A percentile compares a stretch with the other conserved stretches of the same genome.
phyloP scores from a whole-genome alignment of 2,113 vertebrate genomes.

The Brachyhypopomus gauderio region DNA sequence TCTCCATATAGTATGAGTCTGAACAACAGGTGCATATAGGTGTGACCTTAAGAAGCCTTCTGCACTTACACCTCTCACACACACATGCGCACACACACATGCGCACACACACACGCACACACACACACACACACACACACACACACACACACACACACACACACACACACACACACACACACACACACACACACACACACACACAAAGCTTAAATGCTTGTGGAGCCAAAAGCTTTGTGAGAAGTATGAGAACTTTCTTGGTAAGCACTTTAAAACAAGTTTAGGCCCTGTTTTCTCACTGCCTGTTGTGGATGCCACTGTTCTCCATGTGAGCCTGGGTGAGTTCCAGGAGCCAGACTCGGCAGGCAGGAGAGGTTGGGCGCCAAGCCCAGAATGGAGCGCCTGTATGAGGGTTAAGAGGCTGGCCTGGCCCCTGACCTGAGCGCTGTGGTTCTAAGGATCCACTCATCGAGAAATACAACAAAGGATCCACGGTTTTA shows the following conservation, averaged over 20 bases:
- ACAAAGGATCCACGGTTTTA: constrained; percentile 43
- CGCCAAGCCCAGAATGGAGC: constrained; percentile 18
- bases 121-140: not conserved
- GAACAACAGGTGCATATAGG: constrained; percentile 27
- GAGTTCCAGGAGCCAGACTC: constrained; percentile 23
- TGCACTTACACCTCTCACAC: not conserved
- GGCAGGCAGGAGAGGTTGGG: constrained; percentile 13
- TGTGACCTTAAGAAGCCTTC: constrained; percentile 31
- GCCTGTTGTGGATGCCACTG: constrained; percentile 14
- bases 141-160: not conserved
- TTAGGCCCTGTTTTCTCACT: constrained; percentile 27
- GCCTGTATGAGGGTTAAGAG: constrained; percentile 14
- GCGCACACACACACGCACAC: no score
- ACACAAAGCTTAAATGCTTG: not conserved
- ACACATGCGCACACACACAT: not conserved
- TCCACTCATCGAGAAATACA: constrained; percentile 41
- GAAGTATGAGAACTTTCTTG: not conserved
- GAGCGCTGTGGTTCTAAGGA: constrained; percentile 35
- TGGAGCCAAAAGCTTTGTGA: not conserved
- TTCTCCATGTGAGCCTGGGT: constrained; percentile 1
- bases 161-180: not conserved
- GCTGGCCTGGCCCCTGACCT: not conserved
- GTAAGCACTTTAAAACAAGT: not conserved
- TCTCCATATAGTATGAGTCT: not conserved
- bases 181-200: not conserved